Percentiles rank a stretch among this genome's conserved stretches.
Conservation (phyloP, 2,888 invertebrate genomes). For the Lasius platythorax region DNA sequence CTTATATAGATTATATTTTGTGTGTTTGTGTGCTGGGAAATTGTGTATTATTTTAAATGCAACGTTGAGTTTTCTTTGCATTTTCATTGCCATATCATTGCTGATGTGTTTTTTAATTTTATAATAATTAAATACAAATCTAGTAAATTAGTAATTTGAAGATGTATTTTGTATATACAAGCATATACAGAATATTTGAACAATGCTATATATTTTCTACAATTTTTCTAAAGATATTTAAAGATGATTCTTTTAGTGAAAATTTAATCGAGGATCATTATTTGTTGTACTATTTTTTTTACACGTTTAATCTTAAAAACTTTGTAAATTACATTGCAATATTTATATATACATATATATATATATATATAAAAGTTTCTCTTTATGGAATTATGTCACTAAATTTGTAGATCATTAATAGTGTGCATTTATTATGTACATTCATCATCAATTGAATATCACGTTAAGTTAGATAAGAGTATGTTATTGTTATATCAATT, state of each 20-base stretch:
- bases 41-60: neutral
- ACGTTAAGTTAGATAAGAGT: neutral
- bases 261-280: neutral
- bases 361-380: neutral
- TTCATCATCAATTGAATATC: neutral
- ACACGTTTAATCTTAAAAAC: neutral
- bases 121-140: neutral
- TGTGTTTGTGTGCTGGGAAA: slow-evolving; percentile 11
- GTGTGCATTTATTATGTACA: neutral
- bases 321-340: neutral
- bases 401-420: neutral
- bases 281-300: neutral
- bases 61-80: slow-evolving; percentile 18
- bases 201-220: neutral
- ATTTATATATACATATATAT: neutral
- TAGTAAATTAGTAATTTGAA: slow-evolving; percentile 4
- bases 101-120: neutral
- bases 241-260: neutral
- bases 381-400: neutral
- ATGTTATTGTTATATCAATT: neutral
- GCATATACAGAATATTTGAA: neutral
- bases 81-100: slow-evolving; percentile 9
- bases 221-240: neutral
- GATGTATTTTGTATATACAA: neutral
- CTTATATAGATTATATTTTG: neutral